Conservation (phyloP, 2,888 invertebrate genomes). For the Taenaris catops region DNA sequence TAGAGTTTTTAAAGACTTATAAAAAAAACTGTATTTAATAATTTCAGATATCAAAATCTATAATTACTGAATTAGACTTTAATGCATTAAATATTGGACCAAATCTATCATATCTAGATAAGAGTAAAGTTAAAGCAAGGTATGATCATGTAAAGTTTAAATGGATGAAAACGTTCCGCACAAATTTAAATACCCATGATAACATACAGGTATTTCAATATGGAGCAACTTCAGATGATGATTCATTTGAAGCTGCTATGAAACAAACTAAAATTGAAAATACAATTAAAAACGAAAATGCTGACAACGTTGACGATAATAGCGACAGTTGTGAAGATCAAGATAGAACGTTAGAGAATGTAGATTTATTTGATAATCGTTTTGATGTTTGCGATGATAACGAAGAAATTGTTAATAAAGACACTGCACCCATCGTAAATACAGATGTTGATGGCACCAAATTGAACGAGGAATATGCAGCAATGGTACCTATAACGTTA, state of each 20-base stretch:
- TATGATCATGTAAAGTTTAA: slow-evolving; percentile 48
- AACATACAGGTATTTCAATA: slow-evolving; percentile 41
- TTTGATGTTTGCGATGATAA: slow-evolving; percentile 22
- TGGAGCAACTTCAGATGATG: slow-evolving; percentile 39
- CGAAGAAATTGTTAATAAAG: slow-evolving; percentile 22
- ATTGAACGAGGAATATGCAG: slow-evolving; percentile 58
- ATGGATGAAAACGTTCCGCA: slow-evolving; percentile 43
- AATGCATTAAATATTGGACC: slow-evolving; percentile 39
- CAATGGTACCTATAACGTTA: slow-evolving; percentile 46
- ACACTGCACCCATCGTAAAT: slow-evolving; percentile 13
- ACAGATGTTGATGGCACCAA: slow-evolving; percentile 41
- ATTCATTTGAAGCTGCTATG: slow-evolving; percentile 33
- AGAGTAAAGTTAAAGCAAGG: slow-evolving; percentile 35
- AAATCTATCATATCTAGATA: slow-evolving; percentile 40
- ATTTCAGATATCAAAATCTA: slow-evolving; percentile 47
- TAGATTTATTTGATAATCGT: slow-evolving; percentile 18
- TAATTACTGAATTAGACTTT: slow-evolving; percentile 40
- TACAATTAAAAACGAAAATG: slow-evolving; percentile 26
- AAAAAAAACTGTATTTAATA: slow-evolving; percentile 6
- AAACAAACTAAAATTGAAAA: slow-evolving; percentile 25
- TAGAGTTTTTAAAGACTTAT: background rate
- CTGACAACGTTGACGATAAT: slow-evolving; percentile 19
- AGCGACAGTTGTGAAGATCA: slow-evolving; percentile 7
- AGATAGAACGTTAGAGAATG: slow-evolving; percentile 3
- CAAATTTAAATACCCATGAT: slow-evolving; percentile 27